Base-by-base conservation (phyloP, 2,113 vertebrate genomes). In the Oophaga pumilio region DNA sequence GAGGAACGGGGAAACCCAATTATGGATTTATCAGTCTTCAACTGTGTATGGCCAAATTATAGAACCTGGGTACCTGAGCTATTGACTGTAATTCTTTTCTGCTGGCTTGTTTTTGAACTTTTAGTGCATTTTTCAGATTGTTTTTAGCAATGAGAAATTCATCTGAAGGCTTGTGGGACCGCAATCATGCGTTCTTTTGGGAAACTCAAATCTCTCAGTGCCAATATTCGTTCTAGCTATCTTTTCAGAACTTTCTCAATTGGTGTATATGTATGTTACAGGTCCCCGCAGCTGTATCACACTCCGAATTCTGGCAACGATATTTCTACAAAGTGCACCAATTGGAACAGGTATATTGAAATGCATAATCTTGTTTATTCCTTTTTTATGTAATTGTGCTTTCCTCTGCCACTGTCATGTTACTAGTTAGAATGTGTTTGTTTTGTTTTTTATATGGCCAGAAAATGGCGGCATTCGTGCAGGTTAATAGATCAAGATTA, bases 241-340 rank as follows among this genome's bases (percentile, higher is more conserved):
- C 4, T 59, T 59, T 59, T 59, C 57, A 14, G 4, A 59, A 13
- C 1, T 57, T 57, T 59, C 5, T 13, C 12, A 59, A 17, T 59
- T 59, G 57, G 57, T 62, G 0, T 11, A 3, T 18, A 49, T 14
- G 6, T 76, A 24, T 2, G 60, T 57, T 15, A 82, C 91, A 99
- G 98, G 98, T 99, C 1, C 98, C 98, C 0, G 98, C 93, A 84
- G 98, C 98, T 8, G 98, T 99, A 86, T 94, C 97, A 84, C 98
- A 99, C 89, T 93, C 95, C 0, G 98, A 99, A 60, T 99, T 99
- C 90, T 99, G 98, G 98, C 97, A 98, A 90, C 95, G 98, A 15
- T 99, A 99, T 93, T 99, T 99, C 94, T 99, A 98, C 91, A 99
- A 95, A 94, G 93, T 99, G 84, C 95, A 97, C 93, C 96, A 98